Percentiles rank a stretch among this genome's conserved stretches.
Evolutionary conservation across 2,797 vertebrate genomes (phyloP).

Genomic region (Eleutherodactylus coqui): DNA sequence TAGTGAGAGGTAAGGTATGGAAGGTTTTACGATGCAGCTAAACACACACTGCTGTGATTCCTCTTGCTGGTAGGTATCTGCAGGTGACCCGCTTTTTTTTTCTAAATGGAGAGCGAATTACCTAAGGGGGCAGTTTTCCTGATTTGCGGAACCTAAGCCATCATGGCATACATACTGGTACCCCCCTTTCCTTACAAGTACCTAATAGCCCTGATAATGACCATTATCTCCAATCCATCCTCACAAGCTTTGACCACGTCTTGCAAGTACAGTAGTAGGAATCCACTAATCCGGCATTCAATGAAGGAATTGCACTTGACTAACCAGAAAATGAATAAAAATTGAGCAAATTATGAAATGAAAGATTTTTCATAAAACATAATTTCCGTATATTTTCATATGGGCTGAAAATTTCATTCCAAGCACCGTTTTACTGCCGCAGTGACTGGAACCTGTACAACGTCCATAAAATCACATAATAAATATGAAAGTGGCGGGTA

Average conservation of each 20-base stretch:
- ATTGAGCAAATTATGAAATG: background rate
- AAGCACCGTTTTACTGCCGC: background rate
- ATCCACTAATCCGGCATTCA: background rate
- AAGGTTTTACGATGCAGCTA: background rate
- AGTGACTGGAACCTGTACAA: background rate
- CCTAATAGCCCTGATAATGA: too few species aligned
- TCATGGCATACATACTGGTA: background rate
- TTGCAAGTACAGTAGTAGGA: too few species aligned
- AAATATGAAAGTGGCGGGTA: slow-evolving; percentile 11
- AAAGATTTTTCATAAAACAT: slow-evolving; percentile 10
- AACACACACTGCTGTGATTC: background rate
- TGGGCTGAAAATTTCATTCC: background rate
- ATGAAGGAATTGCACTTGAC: background rate
- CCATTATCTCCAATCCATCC: too few species aligned
- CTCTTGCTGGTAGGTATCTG: background rate
- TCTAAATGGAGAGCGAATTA: background rate
- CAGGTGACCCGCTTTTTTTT: background rate
- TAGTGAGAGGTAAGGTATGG: too few species aligned
- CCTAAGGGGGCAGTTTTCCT: background rate
- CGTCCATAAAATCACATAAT: slow-evolving; percentile 35
- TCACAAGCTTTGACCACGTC: too few species aligned
- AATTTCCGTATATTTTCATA: slow-evolving; percentile 7
- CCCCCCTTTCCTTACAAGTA: background rate
- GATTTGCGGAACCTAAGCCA: background rate
- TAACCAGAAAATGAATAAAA: background rate